Conservation (phyloP, 2,797 vertebrate species). For the Sebastes baramenuke region DNA sequence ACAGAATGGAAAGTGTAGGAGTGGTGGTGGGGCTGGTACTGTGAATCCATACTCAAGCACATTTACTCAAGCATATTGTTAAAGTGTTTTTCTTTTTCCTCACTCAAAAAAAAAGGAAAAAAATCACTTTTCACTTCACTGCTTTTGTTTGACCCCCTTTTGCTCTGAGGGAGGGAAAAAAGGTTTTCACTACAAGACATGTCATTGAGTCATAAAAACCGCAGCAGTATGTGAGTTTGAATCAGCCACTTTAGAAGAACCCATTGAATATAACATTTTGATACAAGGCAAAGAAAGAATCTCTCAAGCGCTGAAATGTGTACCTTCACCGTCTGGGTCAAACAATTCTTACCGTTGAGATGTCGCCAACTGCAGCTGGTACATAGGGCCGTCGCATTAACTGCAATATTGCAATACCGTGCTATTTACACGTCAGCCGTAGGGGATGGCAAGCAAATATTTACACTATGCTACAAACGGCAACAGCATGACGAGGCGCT, state of each 20-base stretch:
- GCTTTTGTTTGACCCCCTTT: constrained; percentile 20
- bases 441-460: no score
- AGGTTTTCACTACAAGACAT: not conserved
- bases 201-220: not conserved
- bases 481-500: no score
- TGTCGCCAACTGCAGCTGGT: not conserved
- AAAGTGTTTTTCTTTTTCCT: constrained; percentile 1
- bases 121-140: not conserved
- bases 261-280: constrained; percentile 17
- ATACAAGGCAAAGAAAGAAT: constrained; percentile 1
- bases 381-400: no score
- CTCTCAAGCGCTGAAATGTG: not conserved
- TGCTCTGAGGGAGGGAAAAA: not conserved
- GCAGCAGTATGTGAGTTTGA: constrained; percentile 1
- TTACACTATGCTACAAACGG: no score
- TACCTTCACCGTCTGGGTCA: not conserved
- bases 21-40: not conserved
- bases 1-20: not conserved
- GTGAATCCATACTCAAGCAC: not conserved
- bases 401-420: no score
- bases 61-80: not conserved
- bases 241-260: not conserved
- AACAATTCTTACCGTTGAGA: not conserved
- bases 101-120: not conserved
- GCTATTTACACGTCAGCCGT: no score